These are phyloP conservation scores for Condylura cristata DNA, from an alignment of 2,113 vertebrate species.

Conservation along the genomic window DNA sequence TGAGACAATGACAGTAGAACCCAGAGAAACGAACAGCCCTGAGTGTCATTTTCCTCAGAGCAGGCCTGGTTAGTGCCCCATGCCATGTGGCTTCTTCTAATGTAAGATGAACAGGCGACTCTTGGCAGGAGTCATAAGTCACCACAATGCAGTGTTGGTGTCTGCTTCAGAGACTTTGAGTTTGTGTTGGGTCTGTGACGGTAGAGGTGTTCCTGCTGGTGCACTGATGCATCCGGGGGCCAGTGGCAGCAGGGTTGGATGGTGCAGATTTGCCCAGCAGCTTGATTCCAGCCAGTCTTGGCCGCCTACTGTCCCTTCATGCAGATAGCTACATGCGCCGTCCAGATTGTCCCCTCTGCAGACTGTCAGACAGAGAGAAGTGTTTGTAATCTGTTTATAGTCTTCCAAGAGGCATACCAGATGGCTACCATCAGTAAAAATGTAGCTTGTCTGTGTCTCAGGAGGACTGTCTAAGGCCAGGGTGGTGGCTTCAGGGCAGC, in stretches of 20 bases:
- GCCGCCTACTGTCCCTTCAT: not conserved
- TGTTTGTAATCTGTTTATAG: not conserved
- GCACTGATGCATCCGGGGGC: not conserved
- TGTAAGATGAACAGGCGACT: not conserved
- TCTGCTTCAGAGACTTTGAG: not conserved
- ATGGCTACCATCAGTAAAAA: not conserved
- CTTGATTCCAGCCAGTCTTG: not conserved
- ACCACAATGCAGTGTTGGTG: not conserved
- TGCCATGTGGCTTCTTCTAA: not conserved
- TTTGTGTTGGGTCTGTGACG: not conserved
- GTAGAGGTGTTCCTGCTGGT: not conserved
- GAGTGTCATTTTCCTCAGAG: not conserved
- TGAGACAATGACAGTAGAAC: not conserved
- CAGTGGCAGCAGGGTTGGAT: not conserved
- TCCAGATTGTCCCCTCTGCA: not conserved
- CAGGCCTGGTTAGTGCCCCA: not conserved
- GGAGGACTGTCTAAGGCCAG: not conserved
- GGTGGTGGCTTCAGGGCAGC: not conserved
- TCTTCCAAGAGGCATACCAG: not conserved
- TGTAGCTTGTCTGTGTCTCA: not conserved
- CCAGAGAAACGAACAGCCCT: not conserved
- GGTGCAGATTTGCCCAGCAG: not conserved
- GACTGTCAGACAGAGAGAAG: not conserved
- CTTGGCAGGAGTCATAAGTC: not conserved
- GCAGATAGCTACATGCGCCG: not conserved